Percentiles rank a stretch among this genome's conserved stretches.
Evolutionary conservation across 1,140 invertebrate genomes (phyloP).

Genomic region (Adelges cooleyi): DNA sequence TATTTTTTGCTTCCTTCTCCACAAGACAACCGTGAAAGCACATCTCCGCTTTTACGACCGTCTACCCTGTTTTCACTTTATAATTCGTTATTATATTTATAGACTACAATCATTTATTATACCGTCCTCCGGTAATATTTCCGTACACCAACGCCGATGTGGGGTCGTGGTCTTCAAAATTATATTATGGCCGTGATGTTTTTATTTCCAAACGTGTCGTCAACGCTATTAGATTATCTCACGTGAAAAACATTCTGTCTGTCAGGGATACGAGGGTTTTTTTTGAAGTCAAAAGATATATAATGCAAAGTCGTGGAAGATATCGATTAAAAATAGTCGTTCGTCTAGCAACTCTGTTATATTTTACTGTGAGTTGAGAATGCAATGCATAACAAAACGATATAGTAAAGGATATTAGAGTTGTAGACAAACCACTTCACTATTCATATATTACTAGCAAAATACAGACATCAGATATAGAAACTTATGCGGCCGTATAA

Average conservation of each 20-base stretch:
- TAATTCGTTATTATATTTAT: slow-evolving; percentile 24
- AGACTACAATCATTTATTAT: slow-evolving; percentile 11
- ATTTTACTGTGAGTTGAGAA: no score
- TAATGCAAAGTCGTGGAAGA: neutral
- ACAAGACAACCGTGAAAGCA: neutral
- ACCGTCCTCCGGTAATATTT: neutral
- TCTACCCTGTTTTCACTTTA: neutral
- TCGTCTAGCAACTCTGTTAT: neutral
- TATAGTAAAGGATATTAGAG: no score
- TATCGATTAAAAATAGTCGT: neutral
- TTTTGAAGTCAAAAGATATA: neutral
- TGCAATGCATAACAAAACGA: no score
- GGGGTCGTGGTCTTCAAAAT: neutral
- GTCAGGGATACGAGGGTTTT: neutral
- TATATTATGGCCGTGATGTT: neutral
- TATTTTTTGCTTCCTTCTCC: neutral
- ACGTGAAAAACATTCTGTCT: neutral
- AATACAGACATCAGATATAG: no score
- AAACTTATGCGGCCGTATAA: no score
- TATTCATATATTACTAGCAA: no score
- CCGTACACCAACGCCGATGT: neutral
- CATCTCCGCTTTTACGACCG: neutral
- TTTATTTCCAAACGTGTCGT: neutral
- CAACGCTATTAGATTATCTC: neutral
- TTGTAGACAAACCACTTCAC: no score